Evolutionary conservation across 2,888 invertebrate genomes (phyloP).

Genomic region (Tenthredo distinguenda): DNA sequence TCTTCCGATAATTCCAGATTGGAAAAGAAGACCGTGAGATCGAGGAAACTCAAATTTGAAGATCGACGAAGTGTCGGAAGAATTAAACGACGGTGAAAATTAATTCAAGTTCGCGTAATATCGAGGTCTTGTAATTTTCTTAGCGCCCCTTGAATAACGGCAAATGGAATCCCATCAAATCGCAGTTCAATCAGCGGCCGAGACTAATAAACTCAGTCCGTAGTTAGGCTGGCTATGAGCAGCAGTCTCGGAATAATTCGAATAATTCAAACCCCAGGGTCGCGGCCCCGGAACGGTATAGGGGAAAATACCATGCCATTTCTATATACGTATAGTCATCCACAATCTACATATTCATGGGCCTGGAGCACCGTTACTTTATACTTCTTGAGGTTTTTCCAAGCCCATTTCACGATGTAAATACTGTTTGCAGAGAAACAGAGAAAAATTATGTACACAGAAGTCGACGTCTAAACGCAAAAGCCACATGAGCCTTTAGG

Average conservation of each 20-base stretch:
- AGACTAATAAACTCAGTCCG: constrained; percentile 71
- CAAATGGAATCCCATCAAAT: constrained; percentile 73
- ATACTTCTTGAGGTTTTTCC: constrained; percentile 69
- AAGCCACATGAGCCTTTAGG: constrained; percentile 23
- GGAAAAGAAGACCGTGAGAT: not conserved
- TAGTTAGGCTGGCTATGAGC: constrained; percentile 31
- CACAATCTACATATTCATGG: constrained; percentile 65
- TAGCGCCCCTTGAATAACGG: constrained; percentile 58
- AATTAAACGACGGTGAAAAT: not conserved
- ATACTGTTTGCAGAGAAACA: constrained; percentile 70
- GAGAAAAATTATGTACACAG: constrained; percentile 16
- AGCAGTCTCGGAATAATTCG: constrained; percentile 64
- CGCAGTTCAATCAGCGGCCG: constrained; percentile 71
- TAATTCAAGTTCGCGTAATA: not conserved
- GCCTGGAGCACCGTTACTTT: constrained; percentile 57
- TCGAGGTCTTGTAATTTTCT: constrained; percentile 43
- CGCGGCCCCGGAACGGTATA: constrained; percentile 55
- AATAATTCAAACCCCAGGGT: constrained; percentile 51
- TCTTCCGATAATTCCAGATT: not conserved
- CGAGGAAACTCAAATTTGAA: not conserved
- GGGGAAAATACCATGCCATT: not conserved
- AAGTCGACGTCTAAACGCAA: constrained; percentile 15
- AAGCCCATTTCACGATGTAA: constrained; percentile 75
- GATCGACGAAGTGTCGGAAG: not conserved
- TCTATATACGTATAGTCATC: constrained; percentile 55